Evolutionary conservation across 2,797 vertebrate species (phyloP).

Genomic region (Ptychobarbus kaznakovi): DNA sequence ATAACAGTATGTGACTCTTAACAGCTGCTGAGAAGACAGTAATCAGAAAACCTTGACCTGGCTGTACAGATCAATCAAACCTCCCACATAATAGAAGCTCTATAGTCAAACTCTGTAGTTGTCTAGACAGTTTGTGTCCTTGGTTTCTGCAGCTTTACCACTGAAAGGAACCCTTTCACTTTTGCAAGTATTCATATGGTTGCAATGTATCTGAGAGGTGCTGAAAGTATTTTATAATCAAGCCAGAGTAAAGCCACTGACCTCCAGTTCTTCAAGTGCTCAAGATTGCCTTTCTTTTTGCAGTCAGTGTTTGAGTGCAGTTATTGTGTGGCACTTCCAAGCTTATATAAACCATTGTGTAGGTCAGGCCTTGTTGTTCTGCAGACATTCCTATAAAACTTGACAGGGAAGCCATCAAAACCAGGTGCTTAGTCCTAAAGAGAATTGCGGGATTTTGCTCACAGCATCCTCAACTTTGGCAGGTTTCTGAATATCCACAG

Average conservation of each 20-base stretch:
- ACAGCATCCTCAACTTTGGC: background rate
- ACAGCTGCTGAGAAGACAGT: slow-evolving; percentile 41
- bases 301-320: background rate
- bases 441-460: background rate
- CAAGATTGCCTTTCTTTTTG: slow-evolving; percentile 12
- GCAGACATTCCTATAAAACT: background rate
- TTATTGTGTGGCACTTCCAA: slow-evolving; percentile 18
- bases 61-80: slow-evolving; percentile 50
- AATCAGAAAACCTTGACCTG: slow-evolving; percentile 45
- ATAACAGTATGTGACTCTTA: slow-evolving; percentile 33
- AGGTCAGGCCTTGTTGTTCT: slow-evolving; percentile 22
- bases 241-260: slow-evolving; percentile 6
- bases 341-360: slow-evolving; percentile 29
- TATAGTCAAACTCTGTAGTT: slow-evolving; percentile 32
- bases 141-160: slow-evolving; percentile 9
- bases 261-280: slow-evolving; percentile 15
- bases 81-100: slow-evolving; percentile 39
- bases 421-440: background rate
- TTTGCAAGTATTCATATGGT: slow-evolving; percentile 7
- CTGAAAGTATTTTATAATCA: slow-evolving; percentile 23
- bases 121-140: slow-evolving; percentile 44
- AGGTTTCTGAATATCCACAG: slow-evolving; percentile 17
- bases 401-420: background rate
- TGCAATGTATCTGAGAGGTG: background rate
- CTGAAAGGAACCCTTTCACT: background rate